phyloP scores from a whole-genome alignment of 2,888 invertebrate species.

The Mongoloraphidia duomilia region DNA sequence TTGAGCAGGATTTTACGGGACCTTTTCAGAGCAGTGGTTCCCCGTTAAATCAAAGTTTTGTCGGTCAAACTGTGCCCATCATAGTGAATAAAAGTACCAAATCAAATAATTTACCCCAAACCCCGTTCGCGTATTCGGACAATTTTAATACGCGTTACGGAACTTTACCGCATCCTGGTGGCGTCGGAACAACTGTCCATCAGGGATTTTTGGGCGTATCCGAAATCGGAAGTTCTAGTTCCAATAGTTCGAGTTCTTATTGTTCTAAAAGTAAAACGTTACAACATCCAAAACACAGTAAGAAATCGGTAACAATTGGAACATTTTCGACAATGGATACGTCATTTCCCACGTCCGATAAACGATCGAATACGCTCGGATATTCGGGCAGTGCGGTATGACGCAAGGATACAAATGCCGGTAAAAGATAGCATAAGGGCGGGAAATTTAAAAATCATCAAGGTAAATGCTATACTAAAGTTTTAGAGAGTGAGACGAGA shows the following conservation, averaged over 20 bases:
- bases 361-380: slow-evolving; percentile 23
- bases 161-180: slow-evolving; percentile 24
- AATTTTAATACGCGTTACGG: slow-evolving; percentile 23
- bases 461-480: slow-evolving; percentile 6
- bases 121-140: slow-evolving; percentile 15
- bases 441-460: slow-evolving; percentile 4
- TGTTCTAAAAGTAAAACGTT: slow-evolving; percentile 27
- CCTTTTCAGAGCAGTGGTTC: background rate
- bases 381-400: slow-evolving; percentile 29
- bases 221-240: slow-evolving; percentile 27
- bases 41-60: slow-evolving; percentile 18
- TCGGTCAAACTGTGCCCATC: slow-evolving; percentile 33
- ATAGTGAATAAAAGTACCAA: slow-evolving; percentile 24
- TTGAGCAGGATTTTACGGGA: slow-evolving; percentile 19
- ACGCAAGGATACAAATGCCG: slow-evolving; percentile 13
- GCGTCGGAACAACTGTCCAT: slow-evolving; percentile 23
- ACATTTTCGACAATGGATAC: slow-evolving; percentile 28
- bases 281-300: slow-evolving; percentile 24
- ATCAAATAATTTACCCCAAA: slow-evolving; percentile 1
- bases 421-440: slow-evolving; percentile 5
- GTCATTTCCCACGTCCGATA: slow-evolving; percentile 23
- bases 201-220: slow-evolving; percentile 29
- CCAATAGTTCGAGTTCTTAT: slow-evolving; percentile 26
- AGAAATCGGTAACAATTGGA: slow-evolving; percentile 29
- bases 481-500: slow-evolving; percentile 6